phyloP scores from a whole-genome alignment of 2,113 vertebrate genomes.

The Recurvirostra avosetta region DNA sequence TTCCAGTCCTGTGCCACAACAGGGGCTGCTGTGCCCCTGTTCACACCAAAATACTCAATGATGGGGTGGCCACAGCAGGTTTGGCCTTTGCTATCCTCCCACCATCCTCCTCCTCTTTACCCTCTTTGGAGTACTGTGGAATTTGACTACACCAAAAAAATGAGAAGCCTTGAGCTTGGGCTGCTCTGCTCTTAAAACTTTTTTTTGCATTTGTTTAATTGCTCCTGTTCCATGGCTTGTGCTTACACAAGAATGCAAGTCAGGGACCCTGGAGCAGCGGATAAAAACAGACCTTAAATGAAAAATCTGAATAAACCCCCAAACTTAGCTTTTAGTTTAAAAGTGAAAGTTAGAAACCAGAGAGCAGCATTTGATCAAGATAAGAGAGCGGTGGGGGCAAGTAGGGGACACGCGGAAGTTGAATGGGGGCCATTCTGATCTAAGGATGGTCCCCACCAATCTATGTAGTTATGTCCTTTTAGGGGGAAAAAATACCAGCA shows the following conservation, averaged over 20 bases:
- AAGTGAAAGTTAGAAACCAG: not conserved
- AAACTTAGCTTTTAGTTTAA: not conserved
- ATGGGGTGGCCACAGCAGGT: not conserved
- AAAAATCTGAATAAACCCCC: not conserved
- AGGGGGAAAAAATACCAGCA: not conserved
- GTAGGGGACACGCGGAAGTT: not conserved
- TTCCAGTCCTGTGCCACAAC: fast-evolving
- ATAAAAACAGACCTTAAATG: not conserved
- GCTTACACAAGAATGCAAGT: not conserved
- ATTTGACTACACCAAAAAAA: not conserved
- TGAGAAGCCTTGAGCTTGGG: not conserved
- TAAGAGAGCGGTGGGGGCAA: not conserved
- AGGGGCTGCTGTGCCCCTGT: not conserved
- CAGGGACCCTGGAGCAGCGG: fast-evolving
- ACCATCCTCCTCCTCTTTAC: not conserved
- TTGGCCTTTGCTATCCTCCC: not conserved
- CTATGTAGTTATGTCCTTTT: not conserved
- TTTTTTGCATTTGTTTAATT: not conserved
- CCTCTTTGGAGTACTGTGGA: not conserved
- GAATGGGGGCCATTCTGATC: not conserved
- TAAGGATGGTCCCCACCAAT: not conserved
- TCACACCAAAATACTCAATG: not conserved
- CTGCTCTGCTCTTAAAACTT: not conserved
- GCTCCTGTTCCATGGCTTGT: not conserved
- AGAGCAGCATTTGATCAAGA: not conserved